phyloP scores from a whole-genome alignment of 2,888 invertebrate species.

The Melanostoma mellinum region DNA sequence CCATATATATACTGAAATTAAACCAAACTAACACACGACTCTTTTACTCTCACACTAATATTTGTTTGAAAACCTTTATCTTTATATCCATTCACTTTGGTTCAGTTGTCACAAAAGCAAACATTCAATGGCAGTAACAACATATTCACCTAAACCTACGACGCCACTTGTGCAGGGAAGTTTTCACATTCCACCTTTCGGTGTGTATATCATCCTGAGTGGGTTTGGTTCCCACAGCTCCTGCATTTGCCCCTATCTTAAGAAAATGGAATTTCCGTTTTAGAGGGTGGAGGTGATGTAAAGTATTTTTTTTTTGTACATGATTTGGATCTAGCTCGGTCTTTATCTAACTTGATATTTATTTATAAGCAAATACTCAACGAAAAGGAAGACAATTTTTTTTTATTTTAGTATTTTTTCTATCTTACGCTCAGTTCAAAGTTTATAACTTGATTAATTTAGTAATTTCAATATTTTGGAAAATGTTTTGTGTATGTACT shows the following conservation, averaged over 20 bases:
- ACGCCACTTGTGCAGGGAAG: slow-evolving; percentile 31
- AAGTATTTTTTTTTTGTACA: too few species aligned
- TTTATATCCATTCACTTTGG: slow-evolving; percentile 36
- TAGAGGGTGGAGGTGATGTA: too few species aligned
- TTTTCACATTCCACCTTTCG: slow-evolving; percentile 35
- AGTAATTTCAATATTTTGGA: too few species aligned
- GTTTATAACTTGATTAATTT: too few species aligned
- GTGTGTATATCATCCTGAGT: slow-evolving; percentile 17
- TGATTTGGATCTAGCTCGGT: too few species aligned
- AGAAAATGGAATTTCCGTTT: not conserved
- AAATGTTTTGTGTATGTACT: too few species aligned
- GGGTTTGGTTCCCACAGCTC: slow-evolving; percentile 26
- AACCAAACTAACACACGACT: slow-evolving; percentile 2
- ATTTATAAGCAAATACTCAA: too few species aligned
- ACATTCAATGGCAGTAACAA: slow-evolving; percentile 32
- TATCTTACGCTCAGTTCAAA: too few species aligned
- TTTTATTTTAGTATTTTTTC: too few species aligned
- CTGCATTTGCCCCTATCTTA: slow-evolving; percentile 19
- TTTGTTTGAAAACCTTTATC: slow-evolving; percentile 48
- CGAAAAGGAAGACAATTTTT: too few species aligned
- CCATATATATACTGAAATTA: slow-evolving; percentile 9
- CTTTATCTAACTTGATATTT: too few species aligned
- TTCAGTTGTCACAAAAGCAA: slow-evolving; percentile 59
- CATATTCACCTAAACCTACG: slow-evolving; percentile 38
- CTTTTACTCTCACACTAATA: not conserved